A percentile compares a stretch with the other conserved stretches of the same genome.
phyloP scores from a whole-genome alignment of 1,140 invertebrate genomes.

The Oncopodura yosiiana region DNA sequence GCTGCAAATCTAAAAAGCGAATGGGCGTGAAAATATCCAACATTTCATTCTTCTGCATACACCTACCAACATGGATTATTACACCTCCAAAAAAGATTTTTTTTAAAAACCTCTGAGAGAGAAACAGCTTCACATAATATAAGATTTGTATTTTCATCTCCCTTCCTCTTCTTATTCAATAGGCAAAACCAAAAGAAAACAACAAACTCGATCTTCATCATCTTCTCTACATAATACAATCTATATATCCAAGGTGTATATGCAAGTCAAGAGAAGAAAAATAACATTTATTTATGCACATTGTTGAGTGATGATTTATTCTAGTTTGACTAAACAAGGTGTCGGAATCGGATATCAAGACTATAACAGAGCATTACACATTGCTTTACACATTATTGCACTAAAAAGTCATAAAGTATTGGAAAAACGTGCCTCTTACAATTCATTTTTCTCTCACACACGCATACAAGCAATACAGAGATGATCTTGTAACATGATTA shows the following conservation, averaged over 20 bases:
- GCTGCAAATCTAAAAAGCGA: slow-evolving; percentile 18
- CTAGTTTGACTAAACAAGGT: slow-evolving; percentile 14
- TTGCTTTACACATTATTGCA: no score
- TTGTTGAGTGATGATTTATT: slow-evolving; percentile 13
- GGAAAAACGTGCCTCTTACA: no score
- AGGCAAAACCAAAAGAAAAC: no score
- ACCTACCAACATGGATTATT: slow-evolving; percentile 21
- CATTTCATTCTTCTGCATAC: slow-evolving; percentile 11
- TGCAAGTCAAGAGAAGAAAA: no score
- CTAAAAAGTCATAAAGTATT: no score
- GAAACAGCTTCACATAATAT: neutral
- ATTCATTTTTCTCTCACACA: no score
- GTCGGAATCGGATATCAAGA: slow-evolving; percentile 18
- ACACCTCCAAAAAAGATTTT: slow-evolving; percentile 11
- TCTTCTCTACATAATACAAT: no score
- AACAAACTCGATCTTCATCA: no score
- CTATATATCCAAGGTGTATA: neutral
- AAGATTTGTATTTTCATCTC: neutral
- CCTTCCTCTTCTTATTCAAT: no score
- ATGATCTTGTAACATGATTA: no score
- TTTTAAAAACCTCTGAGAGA: no score
- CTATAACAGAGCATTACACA: neutral
- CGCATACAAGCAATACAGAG: no score
- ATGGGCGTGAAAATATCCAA: slow-evolving; percentile 21
- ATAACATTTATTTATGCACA: slow-evolving; percentile 16